These are phyloP conservation scores for Gallirallus australis DNA, from an alignment of 2,797 vertebrate species.

Conservation along the genomic window DNA sequence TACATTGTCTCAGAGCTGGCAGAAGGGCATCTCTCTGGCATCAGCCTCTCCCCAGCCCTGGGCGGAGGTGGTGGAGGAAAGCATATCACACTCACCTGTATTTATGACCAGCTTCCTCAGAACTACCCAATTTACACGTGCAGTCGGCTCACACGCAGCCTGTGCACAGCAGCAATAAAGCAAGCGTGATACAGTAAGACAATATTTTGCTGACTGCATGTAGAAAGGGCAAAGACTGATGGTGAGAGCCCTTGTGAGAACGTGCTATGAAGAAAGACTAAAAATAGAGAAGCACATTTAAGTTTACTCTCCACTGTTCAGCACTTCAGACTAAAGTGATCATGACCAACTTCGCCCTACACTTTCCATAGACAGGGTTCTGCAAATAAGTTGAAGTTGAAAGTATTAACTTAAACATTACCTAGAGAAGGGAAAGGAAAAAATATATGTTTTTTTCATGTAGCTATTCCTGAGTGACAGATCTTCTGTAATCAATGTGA, in stretches of 20 bases:
- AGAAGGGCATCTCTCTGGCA: neutral
- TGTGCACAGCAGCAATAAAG: neutral
- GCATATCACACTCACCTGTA: accelerated
- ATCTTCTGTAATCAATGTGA: neutral
- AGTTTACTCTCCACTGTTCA: conserved; percentile 32
- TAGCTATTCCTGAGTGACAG: neutral
- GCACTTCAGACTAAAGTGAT: neutral
- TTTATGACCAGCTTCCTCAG: neutral
- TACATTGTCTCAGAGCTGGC: neutral
- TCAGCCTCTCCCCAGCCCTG: neutral
- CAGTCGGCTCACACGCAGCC: neutral
- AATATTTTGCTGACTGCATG: neutral
- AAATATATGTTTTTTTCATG: neutral
- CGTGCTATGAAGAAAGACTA: conserved; percentile 16
- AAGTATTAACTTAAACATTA: neutral
- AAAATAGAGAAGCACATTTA: conserved; percentile 32
- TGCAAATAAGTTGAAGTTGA: neutral
- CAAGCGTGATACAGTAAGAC: neutral
- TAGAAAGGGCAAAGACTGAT: conserved; percentile 28
- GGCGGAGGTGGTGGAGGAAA: neutral
- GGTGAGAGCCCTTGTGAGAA: neutral
- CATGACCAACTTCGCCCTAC: neutral
- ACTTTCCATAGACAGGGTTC: neutral
- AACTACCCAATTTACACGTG: neutral
- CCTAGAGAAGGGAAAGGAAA: neutral